Evolutionary conservation across 2,888 invertebrate species (phyloP).

Genomic region (Amphipoea oculea): DNA sequence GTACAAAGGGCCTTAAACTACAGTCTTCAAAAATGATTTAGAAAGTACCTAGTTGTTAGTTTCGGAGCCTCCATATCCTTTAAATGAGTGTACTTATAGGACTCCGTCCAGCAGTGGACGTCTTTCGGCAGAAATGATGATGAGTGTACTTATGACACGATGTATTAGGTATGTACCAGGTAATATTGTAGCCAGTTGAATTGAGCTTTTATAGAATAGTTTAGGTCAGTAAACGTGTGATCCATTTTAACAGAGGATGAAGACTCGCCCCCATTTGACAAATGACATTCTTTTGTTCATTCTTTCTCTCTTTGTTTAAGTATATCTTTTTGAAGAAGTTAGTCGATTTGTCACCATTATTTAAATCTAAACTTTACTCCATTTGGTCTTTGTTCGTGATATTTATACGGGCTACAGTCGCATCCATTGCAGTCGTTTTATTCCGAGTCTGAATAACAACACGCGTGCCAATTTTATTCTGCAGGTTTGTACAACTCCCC

Average conservation of each 20-base stretch:
- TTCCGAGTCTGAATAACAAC: conserved; percentile 23
- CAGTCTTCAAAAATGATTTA: background rate
- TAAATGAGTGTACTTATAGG: background rate
- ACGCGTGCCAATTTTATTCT: conserved; percentile 24
- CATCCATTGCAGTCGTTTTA: conserved; percentile 22
- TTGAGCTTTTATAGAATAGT: conserved; percentile 16
- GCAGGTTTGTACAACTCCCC: conserved; percentile 10
- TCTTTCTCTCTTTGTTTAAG: conserved; percentile 49
- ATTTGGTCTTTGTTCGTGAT: conserved; percentile 21
- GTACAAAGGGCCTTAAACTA: background rate
- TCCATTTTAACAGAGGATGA: conserved; percentile 14
- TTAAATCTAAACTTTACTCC: conserved; percentile 55
- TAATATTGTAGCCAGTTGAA: conserved; percentile 17
- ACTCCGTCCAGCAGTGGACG: too few relatives aligned
- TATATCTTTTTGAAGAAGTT: conserved; percentile 52
- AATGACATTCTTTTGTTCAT: conserved; percentile 41
- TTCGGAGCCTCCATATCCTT: background rate
- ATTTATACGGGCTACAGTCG: conserved; percentile 27
- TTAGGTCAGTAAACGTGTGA: conserved; percentile 15
- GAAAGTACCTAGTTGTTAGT: background rate
- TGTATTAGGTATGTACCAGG: conserved; percentile 9
- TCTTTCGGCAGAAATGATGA: too few relatives aligned
- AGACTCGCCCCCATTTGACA: conserved; percentile 32
- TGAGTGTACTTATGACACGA: background rate
- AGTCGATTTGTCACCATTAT: conserved; percentile 61